Percentiles rank a stretch among this genome's conserved stretches.
Evolutionary conservation across 2,113 vertebrate genomes (phyloP).

Genomic region (Tichodroma muraria): DNA sequence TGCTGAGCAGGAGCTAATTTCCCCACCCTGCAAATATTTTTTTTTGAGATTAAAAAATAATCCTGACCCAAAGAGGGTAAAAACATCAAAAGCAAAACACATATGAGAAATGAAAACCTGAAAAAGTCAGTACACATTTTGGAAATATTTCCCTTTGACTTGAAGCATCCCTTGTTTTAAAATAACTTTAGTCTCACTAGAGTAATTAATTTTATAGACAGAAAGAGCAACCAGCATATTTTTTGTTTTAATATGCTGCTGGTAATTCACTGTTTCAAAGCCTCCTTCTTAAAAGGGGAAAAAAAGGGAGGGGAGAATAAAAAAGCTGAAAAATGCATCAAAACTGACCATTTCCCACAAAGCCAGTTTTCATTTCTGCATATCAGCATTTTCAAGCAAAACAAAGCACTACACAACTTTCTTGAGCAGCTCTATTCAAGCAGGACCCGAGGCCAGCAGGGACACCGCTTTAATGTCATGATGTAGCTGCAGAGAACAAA

Average conservation of each 20-base stretch:
- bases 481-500: slow-evolving; percentile 25
- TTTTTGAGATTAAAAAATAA: background rate
- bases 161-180: background rate
- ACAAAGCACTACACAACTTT: slow-evolving; percentile 45
- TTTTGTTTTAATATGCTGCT: background rate
- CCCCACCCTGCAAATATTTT: background rate
- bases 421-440: slow-evolving; percentile 39
- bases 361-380: slow-evolving; percentile 8
- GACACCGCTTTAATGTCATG: slow-evolving; percentile 4
- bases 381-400: background rate
- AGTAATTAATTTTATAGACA: slow-evolving; percentile 33
- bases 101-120: background rate
- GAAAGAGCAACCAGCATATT: background rate
- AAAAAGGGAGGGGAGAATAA: background rate
- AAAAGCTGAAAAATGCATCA: slow-evolving; percentile 8
- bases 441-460: slow-evolving; percentile 5
- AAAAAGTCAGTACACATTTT: background rate
- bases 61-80: background rate
- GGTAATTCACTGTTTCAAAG: slow-evolving; percentile 5
- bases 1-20: background rate
- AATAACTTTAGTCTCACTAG: background rate
- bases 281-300: background rate
- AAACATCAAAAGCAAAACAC: background rate
- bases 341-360: slow-evolving; percentile 42
- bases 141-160: slow-evolving; percentile 29